Percentiles rank a stretch among this genome's conserved stretches.
Conservation (phyloP, 2,888 invertebrate genomes). For the Chrysina gloriosa region DNA sequence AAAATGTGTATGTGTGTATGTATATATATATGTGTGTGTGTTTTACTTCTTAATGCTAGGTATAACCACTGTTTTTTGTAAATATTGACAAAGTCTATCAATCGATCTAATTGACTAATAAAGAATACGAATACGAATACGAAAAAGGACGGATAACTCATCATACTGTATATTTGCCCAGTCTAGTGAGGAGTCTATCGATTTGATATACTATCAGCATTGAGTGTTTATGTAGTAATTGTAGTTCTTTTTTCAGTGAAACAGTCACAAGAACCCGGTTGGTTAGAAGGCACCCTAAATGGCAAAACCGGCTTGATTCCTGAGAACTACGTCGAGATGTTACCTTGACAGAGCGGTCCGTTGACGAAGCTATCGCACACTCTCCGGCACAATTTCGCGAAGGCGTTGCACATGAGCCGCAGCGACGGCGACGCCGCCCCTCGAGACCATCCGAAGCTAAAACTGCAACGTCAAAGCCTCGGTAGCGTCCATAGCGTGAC, state of each 20-base stretch:
- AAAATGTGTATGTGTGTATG: no score
- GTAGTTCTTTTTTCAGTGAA: conserved; percentile 77
- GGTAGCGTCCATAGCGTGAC: conserved; percentile 54
- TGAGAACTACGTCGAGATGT: conserved; percentile 94
- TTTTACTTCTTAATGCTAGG: no score
- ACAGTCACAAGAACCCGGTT: conserved; percentile 94
- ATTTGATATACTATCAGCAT: no score
- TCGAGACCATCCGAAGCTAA: conserved; percentile 48
- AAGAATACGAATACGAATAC: no score
- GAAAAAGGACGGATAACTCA: no score
- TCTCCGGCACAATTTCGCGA: conserved; percentile 59
- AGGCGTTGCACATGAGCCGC: conserved; percentile 59
- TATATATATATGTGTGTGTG: no score
- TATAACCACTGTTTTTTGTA: no score
- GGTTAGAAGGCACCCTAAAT: conserved; percentile 95
- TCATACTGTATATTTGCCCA: no score
- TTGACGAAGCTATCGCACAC: conserved; percentile 60
- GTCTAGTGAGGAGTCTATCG: no score
- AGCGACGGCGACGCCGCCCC: conserved; percentile 52
- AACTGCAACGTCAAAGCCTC: conserved; percentile 59
- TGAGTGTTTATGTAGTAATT: no score
- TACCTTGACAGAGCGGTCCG: conserved; percentile 71
- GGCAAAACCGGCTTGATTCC: conserved; percentile 94
- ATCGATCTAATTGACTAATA: no score
- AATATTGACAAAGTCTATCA: no score